A percentile compares a stretch with the other conserved stretches of the same genome.
Conservation (phyloP, 2,888 invertebrate species). For the Spicauda simplicius region DNA sequence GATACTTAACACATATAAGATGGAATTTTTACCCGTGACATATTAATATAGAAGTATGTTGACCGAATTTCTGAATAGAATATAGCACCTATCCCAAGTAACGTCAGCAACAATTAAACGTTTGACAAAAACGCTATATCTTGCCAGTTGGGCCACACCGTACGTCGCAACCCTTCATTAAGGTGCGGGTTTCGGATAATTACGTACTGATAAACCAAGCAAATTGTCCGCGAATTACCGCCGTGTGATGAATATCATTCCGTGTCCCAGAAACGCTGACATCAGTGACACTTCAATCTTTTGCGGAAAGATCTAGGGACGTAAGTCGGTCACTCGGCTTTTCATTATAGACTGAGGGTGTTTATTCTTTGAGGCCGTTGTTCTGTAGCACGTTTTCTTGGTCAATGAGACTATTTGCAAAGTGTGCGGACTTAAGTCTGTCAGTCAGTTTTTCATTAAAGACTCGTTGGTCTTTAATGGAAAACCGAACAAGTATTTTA, state of each 20-base stretch:
- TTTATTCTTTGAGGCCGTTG: too few relatives aligned
- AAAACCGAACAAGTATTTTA: too few relatives aligned
- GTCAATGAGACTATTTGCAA: too few relatives aligned
- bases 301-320: conserved; percentile 9
- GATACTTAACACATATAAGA: too few relatives aligned
- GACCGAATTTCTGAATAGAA: too few relatives aligned
- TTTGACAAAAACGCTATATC: not conserved
- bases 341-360: too few relatives aligned
- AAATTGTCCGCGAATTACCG: conserved; percentile 80
- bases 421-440: not conserved
- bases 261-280: conserved; percentile 56
- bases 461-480: too few relatives aligned
- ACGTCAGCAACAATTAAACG: too few relatives aligned
- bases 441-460: not conserved
- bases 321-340: not conserved
- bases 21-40: too few relatives aligned
- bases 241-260: conserved; percentile 72
- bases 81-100: too few relatives aligned
- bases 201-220: conserved; percentile 81
- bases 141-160: conserved; percentile 50
- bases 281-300: conserved; percentile 38
- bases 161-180: conserved; percentile 75
- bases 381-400: too few relatives aligned
- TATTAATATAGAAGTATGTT: too few relatives aligned
- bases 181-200: conserved; percentile 77